Base-by-base conservation (phyloP, 2,888 invertebrate genomes). In the Halictus quadricinctus region DNA sequence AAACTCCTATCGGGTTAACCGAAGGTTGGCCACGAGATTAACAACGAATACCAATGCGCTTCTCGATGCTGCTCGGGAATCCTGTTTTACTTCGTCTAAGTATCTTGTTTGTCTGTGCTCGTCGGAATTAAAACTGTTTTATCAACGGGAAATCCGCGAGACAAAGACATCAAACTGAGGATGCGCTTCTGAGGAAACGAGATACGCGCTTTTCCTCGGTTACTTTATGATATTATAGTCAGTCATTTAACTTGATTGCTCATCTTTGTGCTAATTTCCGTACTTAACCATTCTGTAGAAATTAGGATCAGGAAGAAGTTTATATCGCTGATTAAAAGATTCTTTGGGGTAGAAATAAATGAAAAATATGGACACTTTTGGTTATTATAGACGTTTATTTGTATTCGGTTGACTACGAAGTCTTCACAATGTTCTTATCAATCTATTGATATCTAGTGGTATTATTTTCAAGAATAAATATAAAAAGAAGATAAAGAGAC, bases 31-130 rank as follows among this genome's bases (percentile, higher is more conserved):
- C 13, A 41, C 64, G 48, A 50, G 75, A 83, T 83, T 83, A 80
- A 66, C 80, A 66, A 72, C 46, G 77, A 80, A 82, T 80, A 75
- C 8, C 75, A 58, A 80, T 80, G 46, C 25, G 29, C 12, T 41
- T 41, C 5, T 12, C 60, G 66, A 66, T 41, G 36, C 66, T 8
- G 36, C 36, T 10, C 66, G 66, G 41, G 41, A 36, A 66, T 41
- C 21, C 66, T 41, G 66, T 66, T 36, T 36, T 36, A 21, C 66
- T 36, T 66, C 10, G 66, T 21, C 5, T 36, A 36, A 66, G 36
- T 21, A 36, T 48, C 75, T 46, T n/a, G 25, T 43, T 70, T 72
- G 15, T 25, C 29, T n/a, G 46, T 8, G 25, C n/a, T 29, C 46
- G 46, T 25, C 43, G 15, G 48, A 25, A 46, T 46, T 46, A 25